phyloP scores from a whole-genome alignment of 2,113 vertebrate species.

The Osmerus eperlanus region DNA sequence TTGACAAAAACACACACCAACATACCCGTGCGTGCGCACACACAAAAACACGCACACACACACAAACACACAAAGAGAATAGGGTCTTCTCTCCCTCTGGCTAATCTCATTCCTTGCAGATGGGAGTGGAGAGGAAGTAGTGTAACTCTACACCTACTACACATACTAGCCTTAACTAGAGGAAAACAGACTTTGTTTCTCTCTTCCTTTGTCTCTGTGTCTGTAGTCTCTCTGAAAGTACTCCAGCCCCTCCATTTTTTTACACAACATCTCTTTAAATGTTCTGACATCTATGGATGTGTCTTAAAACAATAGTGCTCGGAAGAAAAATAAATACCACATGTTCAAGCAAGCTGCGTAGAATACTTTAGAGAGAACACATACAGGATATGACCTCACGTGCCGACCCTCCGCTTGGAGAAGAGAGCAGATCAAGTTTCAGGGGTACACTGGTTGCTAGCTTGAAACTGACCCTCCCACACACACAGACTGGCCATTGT shows the following conservation, averaged over 20 bases:
- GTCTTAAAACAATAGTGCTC: background rate
- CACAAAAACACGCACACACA: slow-evolving; percentile 7
- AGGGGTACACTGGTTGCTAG: slow-evolving; percentile 22
- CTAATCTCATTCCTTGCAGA: slow-evolving; percentile 24
- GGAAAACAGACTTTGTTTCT: background rate
- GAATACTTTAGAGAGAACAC: background rate
- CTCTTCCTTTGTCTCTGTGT: background rate
- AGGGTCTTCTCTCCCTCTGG: slow-evolving; percentile 20
- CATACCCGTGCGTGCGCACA: background rate
- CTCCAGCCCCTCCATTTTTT: background rate
- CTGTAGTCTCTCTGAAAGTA: background rate
- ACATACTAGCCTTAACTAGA: slow-evolving; percentile 2
- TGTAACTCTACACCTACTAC: slow-evolving; percentile 32
- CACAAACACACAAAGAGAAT: slow-evolving; percentile 10
- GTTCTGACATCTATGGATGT: background rate
- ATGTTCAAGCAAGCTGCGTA: background rate
- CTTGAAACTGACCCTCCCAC: slow-evolving; percentile 32
- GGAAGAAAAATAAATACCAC: background rate
- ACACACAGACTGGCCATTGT: background rate
- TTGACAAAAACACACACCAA: background rate
- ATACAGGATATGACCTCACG: slow-evolving; percentile 35
- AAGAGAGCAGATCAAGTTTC: slow-evolving; percentile 48
- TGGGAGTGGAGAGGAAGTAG: slow-evolving; percentile 38
- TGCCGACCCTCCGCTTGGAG: slow-evolving; percentile 34
- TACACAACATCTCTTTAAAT: background rate